These are phyloP conservation scores for Doris montereyensis DNA, from an alignment of 2,888 invertebrate genomes.

Conservation along the genomic window DNA sequence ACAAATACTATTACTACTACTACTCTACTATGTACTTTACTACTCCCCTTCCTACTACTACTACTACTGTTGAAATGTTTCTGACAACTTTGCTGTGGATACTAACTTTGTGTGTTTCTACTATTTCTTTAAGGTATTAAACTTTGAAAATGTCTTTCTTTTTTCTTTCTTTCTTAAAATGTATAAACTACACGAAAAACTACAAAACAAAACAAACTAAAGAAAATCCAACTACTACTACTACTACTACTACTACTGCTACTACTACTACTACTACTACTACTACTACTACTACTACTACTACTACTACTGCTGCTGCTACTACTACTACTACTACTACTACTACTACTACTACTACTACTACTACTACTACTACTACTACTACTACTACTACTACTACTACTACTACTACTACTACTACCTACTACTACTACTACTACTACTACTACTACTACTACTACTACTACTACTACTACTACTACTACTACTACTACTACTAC, in stretches of 20 bases:
- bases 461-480: constrained; percentile 31
- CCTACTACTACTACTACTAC: no score
- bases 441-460: constrained; percentile 21
- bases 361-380: constrained; percentile 31
- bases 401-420: constrained; percentile 36
- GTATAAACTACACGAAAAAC: background rate
- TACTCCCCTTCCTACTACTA: no score
- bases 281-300: background rate
- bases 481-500: constrained; percentile 38
- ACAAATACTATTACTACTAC: no score
- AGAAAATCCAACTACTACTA: no score
- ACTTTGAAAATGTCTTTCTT: no score
- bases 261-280: background rate
- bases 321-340: constrained; percentile 1
- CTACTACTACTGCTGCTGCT: background rate
- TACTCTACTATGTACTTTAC: no score
- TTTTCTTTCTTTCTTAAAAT: no score
- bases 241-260: background rate
- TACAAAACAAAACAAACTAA: no score
- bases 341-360: constrained; percentile 22
- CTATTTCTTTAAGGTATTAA: no score
- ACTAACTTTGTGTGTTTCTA: no score
- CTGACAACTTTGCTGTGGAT: no score
- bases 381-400: constrained; percentile 28
- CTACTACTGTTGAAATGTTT: no score